Conservation (phyloP, 2,797 vertebrate genomes). For the Pempheris klunzingeri region DNA sequence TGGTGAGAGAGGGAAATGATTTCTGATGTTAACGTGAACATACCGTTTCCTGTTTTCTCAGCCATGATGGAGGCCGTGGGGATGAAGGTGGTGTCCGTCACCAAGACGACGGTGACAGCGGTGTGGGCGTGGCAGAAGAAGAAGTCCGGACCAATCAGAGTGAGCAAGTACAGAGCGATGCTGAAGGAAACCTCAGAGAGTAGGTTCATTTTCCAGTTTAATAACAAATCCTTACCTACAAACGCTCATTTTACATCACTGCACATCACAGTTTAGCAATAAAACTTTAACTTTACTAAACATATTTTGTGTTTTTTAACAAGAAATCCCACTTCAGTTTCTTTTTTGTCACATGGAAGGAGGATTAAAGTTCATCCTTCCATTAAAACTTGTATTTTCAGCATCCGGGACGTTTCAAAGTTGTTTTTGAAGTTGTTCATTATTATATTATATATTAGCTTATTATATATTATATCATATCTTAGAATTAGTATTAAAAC, state of each 20-base stretch:
- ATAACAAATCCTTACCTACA: too few species aligned
- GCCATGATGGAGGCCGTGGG: conserved; percentile 61
- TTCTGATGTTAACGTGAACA: too few species aligned
- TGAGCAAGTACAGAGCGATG: conserved; percentile 59
- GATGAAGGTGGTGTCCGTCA: conserved; percentile 45
- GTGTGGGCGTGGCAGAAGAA: conserved; percentile 65
- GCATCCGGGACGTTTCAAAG: too few species aligned
- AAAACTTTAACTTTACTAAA: too few species aligned
- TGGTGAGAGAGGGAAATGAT: too few species aligned
- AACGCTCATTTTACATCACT: neutral
- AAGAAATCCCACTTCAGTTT: neutral
- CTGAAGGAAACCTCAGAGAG: conserved; percentile 37
- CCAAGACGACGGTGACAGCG: conserved; percentile 46
- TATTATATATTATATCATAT: too few species aligned
- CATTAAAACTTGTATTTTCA: too few species aligned
- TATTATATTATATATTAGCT: too few species aligned
- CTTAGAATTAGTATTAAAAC: too few species aligned
- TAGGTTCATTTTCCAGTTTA: neutral
- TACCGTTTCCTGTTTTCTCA: conserved; percentile 41
- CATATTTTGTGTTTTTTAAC: neutral
- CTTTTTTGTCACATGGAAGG: too few species aligned
- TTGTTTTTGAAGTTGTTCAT: too few species aligned
- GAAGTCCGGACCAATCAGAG: conserved; percentile 30
- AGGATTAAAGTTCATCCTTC: too few species aligned
- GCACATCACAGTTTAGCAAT: neutral